These are phyloP conservation scores for Chionomys nivalis DNA, from an alignment of 2,113 vertebrate genomes.

Conservation along the genomic window DNA sequence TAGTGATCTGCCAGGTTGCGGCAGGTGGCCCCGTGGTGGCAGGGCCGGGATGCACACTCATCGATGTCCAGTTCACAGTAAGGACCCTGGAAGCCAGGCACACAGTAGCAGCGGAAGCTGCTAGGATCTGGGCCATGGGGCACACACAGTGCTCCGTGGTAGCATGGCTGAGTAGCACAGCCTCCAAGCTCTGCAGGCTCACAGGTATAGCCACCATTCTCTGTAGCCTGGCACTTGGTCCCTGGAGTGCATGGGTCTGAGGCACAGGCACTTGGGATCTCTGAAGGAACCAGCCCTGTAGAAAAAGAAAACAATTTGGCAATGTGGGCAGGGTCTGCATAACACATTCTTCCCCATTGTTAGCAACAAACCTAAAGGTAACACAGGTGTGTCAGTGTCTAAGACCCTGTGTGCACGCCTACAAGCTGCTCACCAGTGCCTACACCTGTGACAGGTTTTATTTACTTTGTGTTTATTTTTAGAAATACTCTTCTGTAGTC, in stretches of 20 bases:
- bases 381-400: too few species aligned
- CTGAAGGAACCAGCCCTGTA: constrained; percentile 84
- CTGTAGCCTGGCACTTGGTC: constrained; percentile 85
- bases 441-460: background rate
- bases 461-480: background rate
- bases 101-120: constrained; percentile 94
- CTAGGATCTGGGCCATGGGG: constrained; percentile 81
- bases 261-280: constrained; percentile 85
- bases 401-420: background rate
- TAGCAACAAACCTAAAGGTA: background rate
- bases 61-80: constrained; percentile 97
- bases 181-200: constrained; percentile 78
- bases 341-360: too few species aligned
- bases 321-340: background rate
- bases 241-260: constrained; percentile 90
- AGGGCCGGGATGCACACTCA: constrained; percentile 95
- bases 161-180: constrained; percentile 89
- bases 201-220: constrained; percentile 86
- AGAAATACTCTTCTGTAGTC: background rate
- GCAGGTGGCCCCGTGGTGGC: constrained; percentile 93
- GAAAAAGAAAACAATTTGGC: constrained; percentile 56
- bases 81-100: constrained; percentile 96
- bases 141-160: constrained; percentile 95
- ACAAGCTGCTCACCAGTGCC: background rate
- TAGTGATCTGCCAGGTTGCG: constrained; percentile 92